These are phyloP conservation scores for Sarcoramphus papa DNA, from an alignment of 2,797 vertebrate genomes.

Conservation along the genomic window DNA sequence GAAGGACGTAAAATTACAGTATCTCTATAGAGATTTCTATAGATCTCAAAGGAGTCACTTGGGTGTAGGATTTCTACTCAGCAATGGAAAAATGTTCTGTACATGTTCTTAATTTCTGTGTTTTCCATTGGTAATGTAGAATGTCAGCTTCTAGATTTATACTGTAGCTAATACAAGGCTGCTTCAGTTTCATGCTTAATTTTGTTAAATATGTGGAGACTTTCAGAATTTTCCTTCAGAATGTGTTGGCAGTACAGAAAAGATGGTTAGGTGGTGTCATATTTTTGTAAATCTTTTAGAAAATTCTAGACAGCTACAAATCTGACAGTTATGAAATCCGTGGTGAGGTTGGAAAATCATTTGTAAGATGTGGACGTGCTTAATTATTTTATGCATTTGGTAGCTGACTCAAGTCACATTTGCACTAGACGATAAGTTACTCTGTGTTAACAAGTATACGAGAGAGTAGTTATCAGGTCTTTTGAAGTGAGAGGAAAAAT, in stretches of 20 bases:
- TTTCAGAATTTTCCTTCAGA: not conserved
- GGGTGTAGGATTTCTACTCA: not conserved
- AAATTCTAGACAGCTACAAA: not conserved
- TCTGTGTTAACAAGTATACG: not conserved
- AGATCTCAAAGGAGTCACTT: not conserved
- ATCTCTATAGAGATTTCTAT: not conserved
- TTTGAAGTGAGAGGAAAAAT: not conserved
- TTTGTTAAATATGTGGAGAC: not conserved
- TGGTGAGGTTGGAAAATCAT: not conserved
- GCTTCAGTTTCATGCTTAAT: not conserved
- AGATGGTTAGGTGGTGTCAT: not conserved
- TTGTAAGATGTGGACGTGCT: not conserved
- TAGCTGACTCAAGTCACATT: not conserved
- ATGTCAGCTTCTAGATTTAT: not conserved
- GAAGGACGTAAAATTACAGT: not conserved
- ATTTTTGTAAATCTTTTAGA: not conserved
- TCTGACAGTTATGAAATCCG: not conserved
- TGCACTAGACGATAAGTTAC: not conserved
- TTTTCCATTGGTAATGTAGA: not conserved
- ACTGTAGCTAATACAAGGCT: not conserved
- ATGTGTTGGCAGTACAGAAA: not conserved
- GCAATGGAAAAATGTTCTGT: not conserved
- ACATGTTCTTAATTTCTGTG: not conserved
- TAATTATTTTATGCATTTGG: not conserved
- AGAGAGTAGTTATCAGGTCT: not conserved